Base-by-base conservation (phyloP, 2,888 invertebrate species). In the Tholera decimalis region DNA sequence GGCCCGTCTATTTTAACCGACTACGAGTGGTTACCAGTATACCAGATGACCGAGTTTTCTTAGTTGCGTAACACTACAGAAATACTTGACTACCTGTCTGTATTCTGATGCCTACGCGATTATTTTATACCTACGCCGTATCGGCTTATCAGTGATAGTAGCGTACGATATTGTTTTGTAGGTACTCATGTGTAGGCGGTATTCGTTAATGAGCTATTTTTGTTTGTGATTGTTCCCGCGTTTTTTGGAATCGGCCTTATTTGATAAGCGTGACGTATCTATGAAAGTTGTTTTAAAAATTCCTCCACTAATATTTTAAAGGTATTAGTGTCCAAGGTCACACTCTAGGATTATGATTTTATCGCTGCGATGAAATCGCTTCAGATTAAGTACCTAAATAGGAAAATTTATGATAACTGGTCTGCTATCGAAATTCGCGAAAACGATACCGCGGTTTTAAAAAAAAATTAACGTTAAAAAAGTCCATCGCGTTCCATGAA, bases 1-100 rank as follows among this genome's bases (percentile, higher is more conserved):
- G 60, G 60, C 73, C 67, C 87, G 84, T 83, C 87, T 83, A 83
- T 89, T 85, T 92, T 87, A 89, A 87, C 85, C 82, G 82, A 8
- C 84, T 84, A 89, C 88, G 82, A 91, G 89, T 89, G 84, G 83
- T 68, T 83, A 85, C 85, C 85, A 85, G 84, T 83, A 81, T 85
- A 82, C 88, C 88, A 87, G 89, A 91, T 93, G 93, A 93, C 93
- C 93, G 93, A 93, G 86, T 91, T 94, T 90, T 86, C 82, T 77
- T 73, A 82, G 87, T 93, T 93, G 87, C 88, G 91, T 91, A 93
- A 93, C 83, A 79, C 77, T 76, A 85, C 89, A 85, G 85, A 91
- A 93, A 93, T 91, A 92, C 58, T 58, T 8, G 26, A 28, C 18
- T 58, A 28, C 72, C 47, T 64, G 74, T 58, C 57, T 43, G 41